Evolutionary conservation across 2,113 vertebrate species (phyloP), one percentile per base, ranked within the genome.

Genomic region (Panthera tigris): DNA sequence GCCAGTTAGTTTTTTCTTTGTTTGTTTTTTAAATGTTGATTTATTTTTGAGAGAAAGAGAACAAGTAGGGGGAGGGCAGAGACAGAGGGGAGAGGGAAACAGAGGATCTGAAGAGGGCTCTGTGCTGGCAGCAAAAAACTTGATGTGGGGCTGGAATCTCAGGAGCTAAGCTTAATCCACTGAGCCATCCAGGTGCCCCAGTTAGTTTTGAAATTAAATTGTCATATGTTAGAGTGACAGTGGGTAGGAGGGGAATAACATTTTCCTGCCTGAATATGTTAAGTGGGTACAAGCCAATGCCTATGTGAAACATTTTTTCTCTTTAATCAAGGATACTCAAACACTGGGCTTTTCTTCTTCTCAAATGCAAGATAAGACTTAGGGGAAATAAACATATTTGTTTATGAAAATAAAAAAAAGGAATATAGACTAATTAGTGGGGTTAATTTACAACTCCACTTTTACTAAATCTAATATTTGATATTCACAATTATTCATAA

Each of bases 401-500:
- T 89, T 57, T 23, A 81, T 68, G 25, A 57, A 94, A 94, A 41
- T 71, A 55, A 80, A 89, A 48, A 0, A 69, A 80, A 45, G 45
- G 5, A 68, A 39, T 63, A 86, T 33, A 48, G 31, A 66, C 29
- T 71, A 74, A 41, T 66, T 80, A n/a, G 1, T 48, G 31, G 25
- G 10, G 7, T 36, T 65, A 91, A 61, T 81, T 81, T 74, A 92
- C 52, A 89, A 3, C 3, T 0, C 5, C 12, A 55, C 0, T 73
- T 65, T 69, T 90, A 10, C 19, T 89, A 48, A 73, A 65, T 63
- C 36, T 63, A 88, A n/a, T 50, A 52, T 36, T 57, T 55, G 5
- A 45, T 73, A 74, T 76, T 68, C 6, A 68, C 57, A 84, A 89
- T 95, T 86, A 93, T 18, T 39, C 15, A 29, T 80, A 41, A 68